These are phyloP conservation scores for Caenorhabditis imperialis DNA, from an alignment of 2,888 invertebrate species.

Conservation along the genomic window DNA sequence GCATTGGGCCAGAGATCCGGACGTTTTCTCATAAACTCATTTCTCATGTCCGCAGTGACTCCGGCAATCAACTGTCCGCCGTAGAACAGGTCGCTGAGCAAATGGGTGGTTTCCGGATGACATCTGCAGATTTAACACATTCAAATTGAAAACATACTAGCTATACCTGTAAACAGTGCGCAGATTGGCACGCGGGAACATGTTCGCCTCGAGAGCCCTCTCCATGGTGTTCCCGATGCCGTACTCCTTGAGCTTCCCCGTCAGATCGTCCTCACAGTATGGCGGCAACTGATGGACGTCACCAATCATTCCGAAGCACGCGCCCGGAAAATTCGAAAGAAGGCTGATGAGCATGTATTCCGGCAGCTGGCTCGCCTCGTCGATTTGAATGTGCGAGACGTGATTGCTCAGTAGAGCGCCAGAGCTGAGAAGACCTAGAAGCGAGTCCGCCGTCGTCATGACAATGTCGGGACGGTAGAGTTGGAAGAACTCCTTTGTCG, in stretches of 20 bases:
- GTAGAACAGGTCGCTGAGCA: constrained; percentile 32
- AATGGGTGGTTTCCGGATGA: constrained; percentile 16
- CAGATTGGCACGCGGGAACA: constrained; percentile 12
- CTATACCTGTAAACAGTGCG: no score
- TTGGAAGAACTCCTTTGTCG: constrained; percentile 9
- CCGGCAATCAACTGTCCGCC: constrained; percentile 2
- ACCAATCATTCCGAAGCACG: constrained; percentile 27
- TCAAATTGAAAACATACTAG: no score
- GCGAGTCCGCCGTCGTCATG: constrained; percentile 23
- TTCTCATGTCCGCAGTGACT: constrained; percentile 4
- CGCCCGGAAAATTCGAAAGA: neutral
- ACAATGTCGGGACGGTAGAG: constrained; percentile 22
- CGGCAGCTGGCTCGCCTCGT: constrained; percentile 28
- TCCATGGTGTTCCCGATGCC: no score
- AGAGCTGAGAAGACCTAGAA: neutral
- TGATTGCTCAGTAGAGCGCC: neutral
- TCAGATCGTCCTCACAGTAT: constrained; percentile 7
- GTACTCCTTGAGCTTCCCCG: constrained; percentile 13
- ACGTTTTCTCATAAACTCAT: constrained; percentile 20
- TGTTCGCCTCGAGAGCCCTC: neutral
- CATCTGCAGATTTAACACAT: constrained; percentile 29
- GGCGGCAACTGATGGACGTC: constrained; percentile 33
- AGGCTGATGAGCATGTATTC: constrained; percentile 20
- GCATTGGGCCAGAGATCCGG: constrained; percentile 21
- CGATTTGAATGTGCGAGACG: constrained; percentile 22